Conservation (phyloP, 2,113 vertebrate genomes). For the Oreotragus oreotragus region DNA sequence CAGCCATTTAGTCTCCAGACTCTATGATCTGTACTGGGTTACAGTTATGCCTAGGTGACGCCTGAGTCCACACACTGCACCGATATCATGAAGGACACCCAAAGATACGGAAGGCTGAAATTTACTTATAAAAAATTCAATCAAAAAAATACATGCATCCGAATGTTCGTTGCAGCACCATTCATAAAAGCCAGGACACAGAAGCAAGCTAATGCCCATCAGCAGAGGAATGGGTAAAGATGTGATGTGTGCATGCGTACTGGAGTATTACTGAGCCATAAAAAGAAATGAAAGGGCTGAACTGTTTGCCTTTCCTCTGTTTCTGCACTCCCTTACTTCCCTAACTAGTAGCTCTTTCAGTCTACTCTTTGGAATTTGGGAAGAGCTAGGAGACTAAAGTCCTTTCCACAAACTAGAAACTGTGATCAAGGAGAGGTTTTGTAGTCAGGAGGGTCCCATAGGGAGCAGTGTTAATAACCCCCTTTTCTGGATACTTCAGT, state of each 20-base stretch:
- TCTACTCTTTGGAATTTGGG: neutral
- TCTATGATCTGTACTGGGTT: neutral
- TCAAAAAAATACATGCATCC: neutral
- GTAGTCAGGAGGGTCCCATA: too few species aligned
- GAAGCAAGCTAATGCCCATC: neutral
- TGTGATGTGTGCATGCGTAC: neutral
- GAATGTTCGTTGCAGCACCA: neutral
- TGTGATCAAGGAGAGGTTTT: too few species aligned
- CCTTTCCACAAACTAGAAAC: too few species aligned
- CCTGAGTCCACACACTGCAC: neutral
- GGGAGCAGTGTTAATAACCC: too few species aligned
- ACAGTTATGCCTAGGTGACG: neutral
- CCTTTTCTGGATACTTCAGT: too few species aligned
- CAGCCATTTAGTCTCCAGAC: neutral
- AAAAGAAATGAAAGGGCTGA: neutral
- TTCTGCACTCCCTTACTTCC: neutral
- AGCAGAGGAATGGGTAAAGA: neutral
- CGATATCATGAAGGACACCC: neutral
- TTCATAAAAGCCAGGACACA: neutral
- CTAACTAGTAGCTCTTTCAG: neutral
- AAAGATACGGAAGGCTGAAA: neutral
- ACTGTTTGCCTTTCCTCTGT: neutral
- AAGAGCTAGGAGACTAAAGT: neutral
- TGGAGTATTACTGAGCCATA: neutral
- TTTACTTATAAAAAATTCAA: neutral